A percentile compares a stretch with the other conserved stretches of the same genome.
phyloP scores from a whole-genome alignment of 2,888 invertebrate genomes.

The Hemistola chrysoprasaria region DNA sequence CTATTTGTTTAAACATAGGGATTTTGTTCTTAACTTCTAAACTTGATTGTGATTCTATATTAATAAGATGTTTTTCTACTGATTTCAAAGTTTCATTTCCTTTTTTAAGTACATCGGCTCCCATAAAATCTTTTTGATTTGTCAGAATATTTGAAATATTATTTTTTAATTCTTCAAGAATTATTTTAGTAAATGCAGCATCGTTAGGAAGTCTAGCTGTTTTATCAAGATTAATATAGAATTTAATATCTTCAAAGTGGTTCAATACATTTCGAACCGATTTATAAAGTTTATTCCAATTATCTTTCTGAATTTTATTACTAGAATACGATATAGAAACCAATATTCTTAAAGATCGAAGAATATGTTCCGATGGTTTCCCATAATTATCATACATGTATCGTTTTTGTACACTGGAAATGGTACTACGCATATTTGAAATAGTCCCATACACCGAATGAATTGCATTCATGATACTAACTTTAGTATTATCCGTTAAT shows the following conservation, averaged over 20 bases:
- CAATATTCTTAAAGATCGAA: conserved; percentile 59
- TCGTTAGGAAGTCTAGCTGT: conserved; percentile 72
- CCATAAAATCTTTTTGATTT: conserved; percentile 29
- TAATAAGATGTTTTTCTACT: conserved; percentile 37
- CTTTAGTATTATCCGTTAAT: conserved; percentile 47
- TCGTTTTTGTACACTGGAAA: conserved; percentile 68
- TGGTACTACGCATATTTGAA: conserved; percentile 77
- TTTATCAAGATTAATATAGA: conserved; percentile 74
- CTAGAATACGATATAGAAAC: conserved; percentile 32
- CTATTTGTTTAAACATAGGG: conserved; percentile 60
- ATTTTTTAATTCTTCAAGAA: conserved; percentile 55
- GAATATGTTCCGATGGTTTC: conserved; percentile 58
- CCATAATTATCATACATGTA: conserved; percentile 72
- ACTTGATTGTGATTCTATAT: conserved; percentile 48
- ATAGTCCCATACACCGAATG: conserved; percentile 77
- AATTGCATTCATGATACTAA: conserved; percentile 67
- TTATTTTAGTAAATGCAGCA: conserved; percentile 64
- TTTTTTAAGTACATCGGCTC: conserved; percentile 27
- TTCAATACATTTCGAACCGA: conserved; percentile 61
- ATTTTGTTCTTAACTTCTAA: conserved; percentile 72
- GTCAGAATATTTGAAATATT: conserved; percentile 42
- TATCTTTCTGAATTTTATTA: conserved; percentile 30
- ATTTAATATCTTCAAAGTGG: conserved; percentile 75
- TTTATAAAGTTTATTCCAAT: conserved; percentile 55
- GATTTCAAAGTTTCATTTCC: conserved; percentile 33